These are phyloP conservation scores for Tholera decimalis DNA, from an alignment of 2,888 invertebrate species.

Conservation along the genomic window DNA sequence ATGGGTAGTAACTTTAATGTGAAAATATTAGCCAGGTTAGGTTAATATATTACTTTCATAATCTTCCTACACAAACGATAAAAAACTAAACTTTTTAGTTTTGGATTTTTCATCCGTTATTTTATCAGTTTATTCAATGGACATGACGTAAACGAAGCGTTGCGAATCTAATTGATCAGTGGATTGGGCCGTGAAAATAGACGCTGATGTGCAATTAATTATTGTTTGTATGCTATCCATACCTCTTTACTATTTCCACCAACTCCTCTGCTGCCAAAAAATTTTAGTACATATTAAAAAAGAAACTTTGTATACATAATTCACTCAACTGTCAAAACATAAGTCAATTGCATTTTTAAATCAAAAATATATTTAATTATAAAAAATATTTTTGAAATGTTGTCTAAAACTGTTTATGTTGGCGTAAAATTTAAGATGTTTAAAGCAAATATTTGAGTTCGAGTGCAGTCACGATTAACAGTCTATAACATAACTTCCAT, in stretches of 20 bases:
- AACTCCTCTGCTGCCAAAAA: constrained; percentile 35
- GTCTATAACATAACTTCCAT: constrained; percentile 34
- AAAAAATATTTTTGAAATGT: constrained; percentile 27
- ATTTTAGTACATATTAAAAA: constrained; percentile 15
- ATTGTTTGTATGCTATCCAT: constrained; percentile 31
- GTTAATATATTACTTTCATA: too few species aligned
- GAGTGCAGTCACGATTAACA: constrained; percentile 21
- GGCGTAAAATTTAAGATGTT: constrained; percentile 19
- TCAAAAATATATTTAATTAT: constrained; percentile 35
- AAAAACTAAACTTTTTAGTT: background rate
- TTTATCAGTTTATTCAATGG: constrained; percentile 37
- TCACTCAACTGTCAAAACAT: constrained; percentile 28
- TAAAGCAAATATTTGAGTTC: constrained; percentile 42
- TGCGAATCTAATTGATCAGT: constrained; percentile 61
- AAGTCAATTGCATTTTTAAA: constrained; percentile 50
- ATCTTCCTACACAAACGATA: too few species aligned
- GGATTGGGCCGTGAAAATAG: constrained; percentile 61
- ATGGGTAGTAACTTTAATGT: too few species aligned
- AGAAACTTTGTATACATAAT: constrained; percentile 30
- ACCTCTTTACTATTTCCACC: constrained; percentile 16
- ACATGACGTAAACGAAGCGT: constrained; percentile 44
- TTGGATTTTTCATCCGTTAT: constrained; percentile 12
- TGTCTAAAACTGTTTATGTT: constrained; percentile 31
- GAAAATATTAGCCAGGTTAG: too few species aligned
- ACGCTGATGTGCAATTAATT: constrained; percentile 50